Evolutionary conservation across 1,140 invertebrate genomes (phyloP).

Genomic region (Anastrepha obliqua): DNA sequence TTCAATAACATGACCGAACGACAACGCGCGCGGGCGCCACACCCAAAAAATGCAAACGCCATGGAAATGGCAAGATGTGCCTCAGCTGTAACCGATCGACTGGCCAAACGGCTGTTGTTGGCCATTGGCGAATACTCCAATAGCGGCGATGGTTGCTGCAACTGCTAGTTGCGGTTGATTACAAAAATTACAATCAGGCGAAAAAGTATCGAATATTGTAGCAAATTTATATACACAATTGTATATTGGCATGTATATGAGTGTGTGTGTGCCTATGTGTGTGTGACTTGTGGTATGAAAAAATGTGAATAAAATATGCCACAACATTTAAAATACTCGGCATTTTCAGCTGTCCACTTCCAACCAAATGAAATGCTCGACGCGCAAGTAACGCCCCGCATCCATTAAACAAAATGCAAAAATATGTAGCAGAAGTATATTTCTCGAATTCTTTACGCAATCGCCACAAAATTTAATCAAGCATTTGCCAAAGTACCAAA

Average conservation of each 20-base stretch:
- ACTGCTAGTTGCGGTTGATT: constrained; percentile 21
- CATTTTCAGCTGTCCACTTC: constrained; percentile 14
- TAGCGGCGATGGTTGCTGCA: background rate
- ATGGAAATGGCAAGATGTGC: constrained; percentile 43
- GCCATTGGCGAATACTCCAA: constrained; percentile 24
- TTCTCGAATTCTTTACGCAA: constrained; percentile 41
- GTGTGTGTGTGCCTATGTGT: background rate
- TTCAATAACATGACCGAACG: constrained; percentile 38
- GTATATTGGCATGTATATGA: background rate
- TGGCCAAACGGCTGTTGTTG: constrained; percentile 8
- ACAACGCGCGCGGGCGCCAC: constrained; percentile 40
- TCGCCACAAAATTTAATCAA: constrained; percentile 44
- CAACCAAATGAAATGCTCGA: constrained; percentile 50
- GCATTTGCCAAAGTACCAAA: background rate
- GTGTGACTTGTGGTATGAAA: background rate
- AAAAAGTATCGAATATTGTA: background rate
- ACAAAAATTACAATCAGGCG: constrained; percentile 2
- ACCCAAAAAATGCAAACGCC: constrained; percentile 46
- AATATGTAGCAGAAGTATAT: background rate
- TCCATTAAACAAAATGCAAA: constrained; percentile 32
- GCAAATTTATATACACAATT: background rate
- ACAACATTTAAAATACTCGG: constrained; percentile 19
- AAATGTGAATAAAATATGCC: constrained; percentile 29
- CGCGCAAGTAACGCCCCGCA: constrained; percentile 24
- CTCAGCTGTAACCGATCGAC: constrained; percentile 42